These are phyloP conservation scores for Stichodactyla mertensii DNA, from an alignment of 64 coral and sea anemone species.

Conservation along the genomic window DNA sequence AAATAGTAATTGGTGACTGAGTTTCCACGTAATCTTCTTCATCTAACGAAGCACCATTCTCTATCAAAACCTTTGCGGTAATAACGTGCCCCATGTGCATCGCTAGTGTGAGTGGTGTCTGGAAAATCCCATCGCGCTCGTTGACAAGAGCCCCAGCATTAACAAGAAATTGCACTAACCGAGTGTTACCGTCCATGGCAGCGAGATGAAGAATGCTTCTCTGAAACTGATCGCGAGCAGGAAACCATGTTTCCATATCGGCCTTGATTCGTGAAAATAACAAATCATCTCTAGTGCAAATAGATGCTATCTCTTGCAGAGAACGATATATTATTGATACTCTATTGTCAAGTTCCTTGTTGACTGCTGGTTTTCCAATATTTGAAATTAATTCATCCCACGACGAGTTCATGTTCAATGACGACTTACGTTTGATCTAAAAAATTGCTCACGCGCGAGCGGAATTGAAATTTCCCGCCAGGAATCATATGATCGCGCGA, in stretches of 20 bases:
- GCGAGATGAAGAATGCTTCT: conserved; percentile 24
- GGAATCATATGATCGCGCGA: no score
- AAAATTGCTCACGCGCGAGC: no score
- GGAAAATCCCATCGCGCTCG: conserved; percentile 6
- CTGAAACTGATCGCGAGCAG: conserved; percentile 27
- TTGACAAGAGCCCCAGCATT: conserved; percentile 17
- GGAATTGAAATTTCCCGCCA: no score
- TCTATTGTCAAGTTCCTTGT: conserved; percentile 7
- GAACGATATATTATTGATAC: background rate
- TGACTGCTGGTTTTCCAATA: background rate
- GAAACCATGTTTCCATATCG: background rate
- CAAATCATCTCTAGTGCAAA: background rate
- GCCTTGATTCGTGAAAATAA: background rate
- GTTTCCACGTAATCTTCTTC: conserved; percentile 14
- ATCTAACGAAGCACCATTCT: background rate
- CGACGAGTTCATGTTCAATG: no score
- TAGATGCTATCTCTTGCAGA: background rate
- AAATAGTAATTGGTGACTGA: no score
- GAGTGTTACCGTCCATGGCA: conserved; percentile 8
- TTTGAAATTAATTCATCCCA: background rate
- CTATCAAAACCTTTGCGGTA: background rate
- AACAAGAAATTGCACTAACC: background rate
- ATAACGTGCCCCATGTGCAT: conserved; percentile 11
- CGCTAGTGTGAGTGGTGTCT: conserved; percentile 18
- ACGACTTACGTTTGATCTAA: no score